Base-by-base conservation (phyloP, 2,888 invertebrate genomes). In the Drosophila merina region DNA sequence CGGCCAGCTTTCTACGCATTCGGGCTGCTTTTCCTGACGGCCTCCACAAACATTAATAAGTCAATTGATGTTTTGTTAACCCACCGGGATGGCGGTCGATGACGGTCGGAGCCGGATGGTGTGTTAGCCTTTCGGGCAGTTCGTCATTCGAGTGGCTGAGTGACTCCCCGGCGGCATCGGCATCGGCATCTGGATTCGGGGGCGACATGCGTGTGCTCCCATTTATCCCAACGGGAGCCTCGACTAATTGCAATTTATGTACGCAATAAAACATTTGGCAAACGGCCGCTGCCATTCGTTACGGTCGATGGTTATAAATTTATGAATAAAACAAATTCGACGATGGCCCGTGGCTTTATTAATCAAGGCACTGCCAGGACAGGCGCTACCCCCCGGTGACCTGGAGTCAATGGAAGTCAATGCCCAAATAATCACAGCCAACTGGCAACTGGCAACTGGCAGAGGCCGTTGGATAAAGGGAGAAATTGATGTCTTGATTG, bases 1-100 rank as follows among this genome's bases (percentile, higher is more conserved):
- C 6, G 10, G 8, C 28, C 26, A 26, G n/a, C 30, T 42, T 42
- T 42, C 3, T 25, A 10, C 20, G 25, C 44, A 25, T 10, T 14
- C 44, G 14, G 31, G 10, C n/a, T n/a, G 49, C 38, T 40, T 54
- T 51, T 51, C 40, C 66, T 50, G 14, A 28, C 42, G 31, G 57
- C 58, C 51, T 50, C 45, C 31, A 50, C 75, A 76, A 79, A 83
- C 86, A 83, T 83, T 86, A 86, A 83, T 83, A 83, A 83, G 82
- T 79, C 82, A 83, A 83, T 83, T 83, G 82, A 80, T 83, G 86
- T 83, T 83, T 83, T 86, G 84, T 86, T 86, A 86, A 86, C 84
- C 86, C 79, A 72, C 60, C 83, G 60, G 52, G 66, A 36, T 20
- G 20, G 20, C 20, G 20, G 20, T 20, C 20, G 28, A 28, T n/a